Evolutionary conservation across 1,140 invertebrate species (phyloP), one percentile per base, ranked within the genome.

Genomic region (Copidosoma floridanum): DNA sequence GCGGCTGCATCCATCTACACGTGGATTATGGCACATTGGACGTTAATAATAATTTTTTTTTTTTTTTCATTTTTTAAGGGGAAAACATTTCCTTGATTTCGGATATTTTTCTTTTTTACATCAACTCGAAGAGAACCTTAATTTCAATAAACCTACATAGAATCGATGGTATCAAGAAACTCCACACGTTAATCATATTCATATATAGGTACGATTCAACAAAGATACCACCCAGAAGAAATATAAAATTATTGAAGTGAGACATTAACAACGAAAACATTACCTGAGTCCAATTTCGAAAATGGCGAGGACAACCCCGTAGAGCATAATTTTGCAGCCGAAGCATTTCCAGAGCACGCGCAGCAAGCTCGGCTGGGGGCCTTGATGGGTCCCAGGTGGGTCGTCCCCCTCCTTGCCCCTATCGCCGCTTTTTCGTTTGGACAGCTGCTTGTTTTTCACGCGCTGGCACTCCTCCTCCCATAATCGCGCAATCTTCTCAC

Each of bases 1-100:
- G 72, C 12, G 88, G 87, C 65, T 88, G 84, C 50, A 82, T 68
- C 61, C 82, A 76, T 75, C 82, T 84, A 69, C n/a, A 63, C 50
- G 29, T 47, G 65, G 61, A 55, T 12, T 21, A 66, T 26, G 8
- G 23, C 6, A n/a, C 18, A 11, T 24, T 24, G 40, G 23, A 43
- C 8, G 40, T 8, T 21, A 43, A 3, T 12, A 41, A 43, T 2
- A 18, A 21, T 16, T 10, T 20, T 41, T 41, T 41, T 41, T 41
- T 43, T 20, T 38, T n/a, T 14, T n/a, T n/a, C 37, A 38, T 1
- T 38, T n/a, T 38, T n/a, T n/a, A n/a, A n/a, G n/a, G n/a, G n/a
- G n/a, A n/a, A n/a, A n/a, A n/a, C n/a, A n/a, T n/a, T n/a, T n/a
- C n/a, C n/a, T n/a, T n/a, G n/a, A n/a, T n/a, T n/a, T n/a, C n/a